Evolutionary conservation across 2,888 invertebrate species (phyloP).

Genomic region (Trachelus iudaicus): DNA sequence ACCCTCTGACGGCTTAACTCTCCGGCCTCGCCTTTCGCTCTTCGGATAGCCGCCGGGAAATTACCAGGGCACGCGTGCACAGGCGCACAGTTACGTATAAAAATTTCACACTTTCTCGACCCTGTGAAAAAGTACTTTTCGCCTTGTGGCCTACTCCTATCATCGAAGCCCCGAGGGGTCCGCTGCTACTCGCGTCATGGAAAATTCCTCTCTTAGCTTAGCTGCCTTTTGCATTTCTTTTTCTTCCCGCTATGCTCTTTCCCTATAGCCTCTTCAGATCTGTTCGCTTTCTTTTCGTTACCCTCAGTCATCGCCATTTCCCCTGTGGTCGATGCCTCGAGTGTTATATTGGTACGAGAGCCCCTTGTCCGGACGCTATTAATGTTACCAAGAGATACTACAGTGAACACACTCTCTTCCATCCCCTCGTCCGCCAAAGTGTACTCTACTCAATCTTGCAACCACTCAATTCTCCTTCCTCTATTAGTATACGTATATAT

Average conservation of each 20-base stretch:
- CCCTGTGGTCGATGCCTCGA: neutral
- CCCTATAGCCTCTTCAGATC: neutral
- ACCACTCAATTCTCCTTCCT: neutral
- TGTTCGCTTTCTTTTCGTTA: neutral
- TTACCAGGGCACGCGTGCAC: neutral
- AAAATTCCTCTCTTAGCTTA: neutral
- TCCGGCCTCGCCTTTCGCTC: neutral
- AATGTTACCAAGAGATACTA: neutral
- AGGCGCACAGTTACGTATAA: neutral
- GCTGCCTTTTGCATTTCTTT: neutral
- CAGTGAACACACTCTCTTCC: neutral
- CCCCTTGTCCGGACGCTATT: neutral
- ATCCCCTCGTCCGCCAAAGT: neutral
- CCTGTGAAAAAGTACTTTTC: neutral
- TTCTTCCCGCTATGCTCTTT: neutral
- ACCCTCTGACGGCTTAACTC: constrained; percentile 6
- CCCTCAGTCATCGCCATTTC: neutral
- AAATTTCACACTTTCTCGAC: neutral
- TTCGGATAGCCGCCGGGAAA: neutral
- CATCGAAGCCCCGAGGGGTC: neutral
- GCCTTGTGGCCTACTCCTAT: neutral
- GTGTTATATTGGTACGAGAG: neutral
- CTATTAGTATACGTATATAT: neutral
- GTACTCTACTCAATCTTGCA: neutral
- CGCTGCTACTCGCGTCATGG: neutral